Evolutionary conservation across 2,797 vertebrate species (phyloP), one percentile per base, ranked within the genome.

Genomic region (Mus caroli): DNA sequence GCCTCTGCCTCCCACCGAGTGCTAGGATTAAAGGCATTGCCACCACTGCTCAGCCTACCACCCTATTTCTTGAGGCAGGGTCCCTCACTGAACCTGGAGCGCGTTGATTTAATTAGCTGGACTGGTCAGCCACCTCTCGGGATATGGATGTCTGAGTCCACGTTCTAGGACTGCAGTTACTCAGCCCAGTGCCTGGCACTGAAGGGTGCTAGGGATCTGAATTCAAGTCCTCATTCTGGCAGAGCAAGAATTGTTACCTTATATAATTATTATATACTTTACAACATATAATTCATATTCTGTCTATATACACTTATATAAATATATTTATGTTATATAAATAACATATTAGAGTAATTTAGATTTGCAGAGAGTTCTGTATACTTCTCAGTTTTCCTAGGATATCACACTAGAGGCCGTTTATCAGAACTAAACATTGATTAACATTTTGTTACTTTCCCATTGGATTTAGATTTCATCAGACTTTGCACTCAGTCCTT

Each of bases 301-400:
- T n/a, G 8, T n/a, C n/a, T 75, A 14, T 75, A 75, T 43, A 71
- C 14, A 50, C 50, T 50, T 50, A 50, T 5, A 34, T 17, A 54
- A 54, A 19, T 31, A 77, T 75, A 24, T 40, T 58, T 67, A 19
- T 71, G 7, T n/a, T 40, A 73, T 73, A 40, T 37, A 73, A 73
- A 40, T 40, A 20, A 54, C 14, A 50, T 78, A 83, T 97, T 73
- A 62, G 56, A 90, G 43, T 96, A 88, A 77, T 85, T 91, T 76
- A 95, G 67, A 40, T 91, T 92, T 78, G 37, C 1, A 58, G 31
- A 94, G 60, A 76, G 37, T 67, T 94, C 67, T 95, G 1, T 94
- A n/a, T 22, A 90, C 20, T 20, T 40, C 15, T 92, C 17, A 73
- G 5, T 82, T 92, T 79, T 43, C 52, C 31, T 64, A 58, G 11